A percentile compares a stretch with the other conserved stretches of the same genome.
Evolutionary conservation across 2,888 invertebrate species (phyloP).

Genomic region (Spisula solida): DNA sequence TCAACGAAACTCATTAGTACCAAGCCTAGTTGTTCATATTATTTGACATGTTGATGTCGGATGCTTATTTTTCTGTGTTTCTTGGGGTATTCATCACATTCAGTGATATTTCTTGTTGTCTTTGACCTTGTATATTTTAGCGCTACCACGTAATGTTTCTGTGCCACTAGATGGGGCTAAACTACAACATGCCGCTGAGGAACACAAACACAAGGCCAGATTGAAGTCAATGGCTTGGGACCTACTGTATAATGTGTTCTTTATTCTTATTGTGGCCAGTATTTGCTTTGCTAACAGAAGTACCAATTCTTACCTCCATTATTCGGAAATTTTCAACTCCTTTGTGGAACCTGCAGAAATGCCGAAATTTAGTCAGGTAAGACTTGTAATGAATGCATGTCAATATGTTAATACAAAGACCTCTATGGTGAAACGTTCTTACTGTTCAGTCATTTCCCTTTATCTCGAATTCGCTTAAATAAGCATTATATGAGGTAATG

Average conservation of each 20-base stretch:
- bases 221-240: slow-evolving; percentile 46
- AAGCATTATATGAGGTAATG: no score
- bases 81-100: no score
- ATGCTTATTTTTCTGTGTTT: no score
- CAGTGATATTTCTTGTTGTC: background rate
- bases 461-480: no score
- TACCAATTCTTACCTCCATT: slow-evolving; percentile 59
- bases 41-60: no score
- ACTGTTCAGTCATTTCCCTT: no score
- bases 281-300: slow-evolving; percentile 77
- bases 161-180: slow-evolving; percentile 28
- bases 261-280: slow-evolving; percentile 75
- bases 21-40: no score
- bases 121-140: background rate
- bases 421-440: no score
- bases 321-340: background rate
- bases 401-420: no score
- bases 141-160: background rate
- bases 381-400: slow-evolving; percentile 10
- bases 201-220: slow-evolving; percentile 27
- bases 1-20: no score
- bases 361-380: slow-evolving; percentile 59
- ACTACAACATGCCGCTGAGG: slow-evolving; percentile 35
- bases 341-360: slow-evolving; percentile 61
- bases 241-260: slow-evolving; percentile 63